phyloP scores from a whole-genome alignment of 2,888 invertebrate species.

The Drosophila rubida region DNA sequence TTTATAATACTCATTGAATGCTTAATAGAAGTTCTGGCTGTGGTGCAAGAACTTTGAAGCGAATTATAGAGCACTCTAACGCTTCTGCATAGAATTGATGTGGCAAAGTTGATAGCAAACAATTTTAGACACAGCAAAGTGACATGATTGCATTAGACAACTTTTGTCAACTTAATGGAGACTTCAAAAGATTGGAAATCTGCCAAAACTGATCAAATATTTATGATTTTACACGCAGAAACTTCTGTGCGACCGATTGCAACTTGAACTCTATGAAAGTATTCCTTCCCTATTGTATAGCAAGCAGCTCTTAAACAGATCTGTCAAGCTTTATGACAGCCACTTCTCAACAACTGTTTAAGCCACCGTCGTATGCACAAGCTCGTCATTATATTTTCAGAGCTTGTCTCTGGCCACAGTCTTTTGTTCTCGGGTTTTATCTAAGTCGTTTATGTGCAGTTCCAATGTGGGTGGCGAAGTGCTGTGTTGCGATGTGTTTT shows the following conservation, averaged over 20 bases:
- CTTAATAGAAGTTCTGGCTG: neutral
- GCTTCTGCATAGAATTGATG: no score
- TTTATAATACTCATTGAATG: neutral
- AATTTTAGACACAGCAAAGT: neutral
- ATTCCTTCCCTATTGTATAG: no score
- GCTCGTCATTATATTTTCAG: slow-evolving; percentile 67
- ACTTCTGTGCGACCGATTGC: no score
- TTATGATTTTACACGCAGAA: neutral
- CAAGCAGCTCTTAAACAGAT: neutral
- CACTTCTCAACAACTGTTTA: neutral
- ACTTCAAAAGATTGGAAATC: neutral
- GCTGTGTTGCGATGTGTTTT: neutral
- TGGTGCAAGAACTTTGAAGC: neutral
- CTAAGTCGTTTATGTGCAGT: slow-evolving; percentile 73
- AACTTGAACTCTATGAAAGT: no score
- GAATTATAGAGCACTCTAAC: no score
- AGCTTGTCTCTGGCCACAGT: slow-evolving; percentile 68
- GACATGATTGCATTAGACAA: neutral
- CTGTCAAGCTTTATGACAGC: neutral
- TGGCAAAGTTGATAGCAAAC: neutral
- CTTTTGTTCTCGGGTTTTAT: slow-evolving; percentile 75
- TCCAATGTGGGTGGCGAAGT: slow-evolving; percentile 37
- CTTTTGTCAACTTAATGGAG: neutral
- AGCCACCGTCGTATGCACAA: slow-evolving; percentile 47
- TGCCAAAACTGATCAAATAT: neutral